These are phyloP conservation scores for Rhingia rostrata DNA, from an alignment of 2,888 invertebrate species.

Conservation along the genomic window DNA sequence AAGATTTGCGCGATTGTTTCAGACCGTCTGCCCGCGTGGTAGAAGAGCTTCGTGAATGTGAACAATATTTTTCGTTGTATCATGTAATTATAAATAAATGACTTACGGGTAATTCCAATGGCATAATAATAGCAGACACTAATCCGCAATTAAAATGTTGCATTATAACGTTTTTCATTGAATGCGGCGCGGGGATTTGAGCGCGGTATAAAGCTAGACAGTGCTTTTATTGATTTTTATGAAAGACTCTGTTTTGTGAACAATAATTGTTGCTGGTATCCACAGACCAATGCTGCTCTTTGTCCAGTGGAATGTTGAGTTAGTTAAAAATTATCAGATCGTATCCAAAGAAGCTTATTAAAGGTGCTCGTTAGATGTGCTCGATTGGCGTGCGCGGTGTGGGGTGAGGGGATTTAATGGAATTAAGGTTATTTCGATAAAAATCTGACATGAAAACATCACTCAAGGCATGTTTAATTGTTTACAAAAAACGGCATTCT, in stretches of 20 bases:
- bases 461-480: not conserved
- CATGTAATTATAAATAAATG: constrained; percentile 57
- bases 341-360: constrained; percentile 23
- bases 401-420: constrained; percentile 10
- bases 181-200: not conserved
- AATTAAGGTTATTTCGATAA: constrained; percentile 26
- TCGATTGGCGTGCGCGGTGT: constrained; percentile 28
- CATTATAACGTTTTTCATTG: constrained; percentile 4
- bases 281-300: constrained; percentile 8
- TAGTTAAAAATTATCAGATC: constrained; percentile 54
- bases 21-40: constrained; percentile 3
- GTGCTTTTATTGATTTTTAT: no score
- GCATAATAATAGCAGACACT: constrained; percentile 39
- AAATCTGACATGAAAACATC: not conserved
- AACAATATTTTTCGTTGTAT: constrained; percentile 29
- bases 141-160: constrained; percentile 49
- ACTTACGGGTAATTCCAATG: constrained; percentile 35
- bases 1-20: constrained; percentile 67
- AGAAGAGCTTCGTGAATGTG: constrained; percentile 15
- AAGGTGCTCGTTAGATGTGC: constrained; percentile 21
- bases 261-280: no score
- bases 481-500: no score
- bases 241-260: no score
- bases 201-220: not conserved
- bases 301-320: constrained; percentile 45